These are phyloP conservation scores for Acronicta aceris DNA, from an alignment of 2,888 invertebrate genomes.

Conservation along the genomic window DNA sequence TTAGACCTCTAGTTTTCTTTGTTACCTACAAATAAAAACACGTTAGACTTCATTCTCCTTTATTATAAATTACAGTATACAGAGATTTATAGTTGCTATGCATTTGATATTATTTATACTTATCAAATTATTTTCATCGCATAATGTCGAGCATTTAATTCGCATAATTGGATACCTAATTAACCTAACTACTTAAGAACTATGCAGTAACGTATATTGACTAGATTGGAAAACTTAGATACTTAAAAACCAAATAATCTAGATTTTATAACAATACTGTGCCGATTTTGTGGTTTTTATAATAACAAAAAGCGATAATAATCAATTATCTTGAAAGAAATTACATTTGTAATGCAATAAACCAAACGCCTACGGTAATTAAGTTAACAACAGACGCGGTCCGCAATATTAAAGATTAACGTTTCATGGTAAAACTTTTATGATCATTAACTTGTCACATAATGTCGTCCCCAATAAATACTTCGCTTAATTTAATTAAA, in stretches of 20 bases:
- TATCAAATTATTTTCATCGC: slow-evolving; percentile 33
- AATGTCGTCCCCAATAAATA: slow-evolving; percentile 7
- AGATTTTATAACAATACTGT: too few species aligned
- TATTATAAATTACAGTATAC: slow-evolving; percentile 46
- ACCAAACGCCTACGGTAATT: slow-evolving; percentile 13
- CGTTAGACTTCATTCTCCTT: slow-evolving; percentile 41
- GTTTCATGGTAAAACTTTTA: slow-evolving; percentile 14
- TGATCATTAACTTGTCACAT: slow-evolving; percentile 7
- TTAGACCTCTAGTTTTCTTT: too few species aligned
- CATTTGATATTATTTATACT: slow-evolving; percentile 15
- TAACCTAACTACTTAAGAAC: slow-evolving; percentile 50
- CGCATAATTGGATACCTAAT: slow-evolving; percentile 45
- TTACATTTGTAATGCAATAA: slow-evolving; percentile 7
- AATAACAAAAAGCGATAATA: neutral
- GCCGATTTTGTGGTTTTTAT: too few species aligned
- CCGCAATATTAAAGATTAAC: slow-evolving; percentile 11
- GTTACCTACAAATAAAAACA: neutral
- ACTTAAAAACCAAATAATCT: neutral
- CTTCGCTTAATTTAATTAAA: slow-evolving; percentile 12
- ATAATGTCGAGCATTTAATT: slow-evolving; percentile 66
- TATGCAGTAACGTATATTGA: slow-evolving; percentile 34
- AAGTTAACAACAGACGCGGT: slow-evolving; percentile 8
- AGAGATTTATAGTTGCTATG: slow-evolving; percentile 24
- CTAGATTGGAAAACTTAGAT: slow-evolving; percentile 19
- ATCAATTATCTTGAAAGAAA: slow-evolving; percentile 2